These are phyloP conservation scores for Mantis religiosa DNA, from an alignment of 2,888 invertebrate species.

Conservation along the genomic window DNA sequence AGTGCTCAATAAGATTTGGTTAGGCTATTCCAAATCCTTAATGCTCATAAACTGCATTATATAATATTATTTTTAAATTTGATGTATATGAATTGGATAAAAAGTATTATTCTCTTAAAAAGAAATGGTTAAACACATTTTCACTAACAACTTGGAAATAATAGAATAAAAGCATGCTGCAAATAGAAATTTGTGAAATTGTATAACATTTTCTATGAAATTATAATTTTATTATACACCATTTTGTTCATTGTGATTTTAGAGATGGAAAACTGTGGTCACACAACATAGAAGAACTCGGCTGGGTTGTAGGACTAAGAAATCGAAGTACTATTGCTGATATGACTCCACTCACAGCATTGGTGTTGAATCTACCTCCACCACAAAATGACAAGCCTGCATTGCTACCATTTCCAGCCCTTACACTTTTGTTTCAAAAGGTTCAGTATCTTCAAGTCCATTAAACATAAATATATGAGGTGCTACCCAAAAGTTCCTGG, in stretches of 20 bases:
- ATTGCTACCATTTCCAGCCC: conserved; percentile 70
- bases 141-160: background rate
- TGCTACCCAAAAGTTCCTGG: no score
- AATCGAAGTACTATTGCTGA: conserved; percentile 62
- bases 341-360: conserved; percentile 69
- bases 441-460: conserved; percentile 38
- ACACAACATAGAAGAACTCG: conserved; percentile 50
- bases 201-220: no score
- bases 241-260: background rate
- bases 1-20: no score
- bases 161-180: background rate
- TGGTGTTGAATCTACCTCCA: conserved; percentile 78
- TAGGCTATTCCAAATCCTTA: no score
- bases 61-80: no score
- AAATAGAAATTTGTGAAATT: background rate
- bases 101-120: no score
- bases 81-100: no score
- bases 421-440: conserved; percentile 71
- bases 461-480: no score
- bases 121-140: no score
- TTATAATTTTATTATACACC: background rate
- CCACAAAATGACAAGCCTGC: conserved; percentile 61
- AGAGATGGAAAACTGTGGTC: background rate
- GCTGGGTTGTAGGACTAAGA: conserved; percentile 76
- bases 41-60: no score